Percentiles rank a stretch among this genome's conserved stretches.
These are phyloP conservation scores for Anthrax anthrax DNA, from an alignment of 2,888 invertebrate species.

Conservation along the genomic window DNA sequence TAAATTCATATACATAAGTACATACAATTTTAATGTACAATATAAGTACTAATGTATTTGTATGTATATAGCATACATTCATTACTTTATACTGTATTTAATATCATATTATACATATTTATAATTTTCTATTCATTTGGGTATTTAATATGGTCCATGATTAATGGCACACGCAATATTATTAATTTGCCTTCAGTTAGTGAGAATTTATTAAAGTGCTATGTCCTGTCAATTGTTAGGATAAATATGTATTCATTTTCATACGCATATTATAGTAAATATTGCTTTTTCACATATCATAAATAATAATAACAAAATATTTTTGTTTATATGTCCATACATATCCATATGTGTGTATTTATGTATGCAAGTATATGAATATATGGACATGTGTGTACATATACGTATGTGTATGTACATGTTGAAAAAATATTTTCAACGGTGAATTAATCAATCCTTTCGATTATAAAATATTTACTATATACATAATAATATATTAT, in stretches of 20 bases:
- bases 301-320: too few relatives aligned
- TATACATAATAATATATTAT: too few relatives aligned
- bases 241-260: neutral
- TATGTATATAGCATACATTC: neutral
- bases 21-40: neutral
- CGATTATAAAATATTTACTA: neutral
- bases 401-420: too few relatives aligned
- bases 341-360: too few relatives aligned
- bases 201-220: slow-evolving; percentile 8
- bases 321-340: too few relatives aligned
- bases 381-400: too few relatives aligned
- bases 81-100: too few relatives aligned
- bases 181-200: slow-evolving; percentile 8
- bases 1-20: neutral
- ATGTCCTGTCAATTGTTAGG: slow-evolving; percentile 1
- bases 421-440: too few relatives aligned
- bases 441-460: neutral
- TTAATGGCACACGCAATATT: slow-evolving; percentile 10
- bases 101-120: neutral
- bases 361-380: too few relatives aligned
- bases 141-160: slow-evolving; percentile 9
- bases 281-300: too few relatives aligned
- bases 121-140: neutral
- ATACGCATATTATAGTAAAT: too few relatives aligned
- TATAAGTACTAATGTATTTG: neutral